Base-by-base conservation (phyloP, 2,113 vertebrate species). In the Coturnix japonica region DNA sequence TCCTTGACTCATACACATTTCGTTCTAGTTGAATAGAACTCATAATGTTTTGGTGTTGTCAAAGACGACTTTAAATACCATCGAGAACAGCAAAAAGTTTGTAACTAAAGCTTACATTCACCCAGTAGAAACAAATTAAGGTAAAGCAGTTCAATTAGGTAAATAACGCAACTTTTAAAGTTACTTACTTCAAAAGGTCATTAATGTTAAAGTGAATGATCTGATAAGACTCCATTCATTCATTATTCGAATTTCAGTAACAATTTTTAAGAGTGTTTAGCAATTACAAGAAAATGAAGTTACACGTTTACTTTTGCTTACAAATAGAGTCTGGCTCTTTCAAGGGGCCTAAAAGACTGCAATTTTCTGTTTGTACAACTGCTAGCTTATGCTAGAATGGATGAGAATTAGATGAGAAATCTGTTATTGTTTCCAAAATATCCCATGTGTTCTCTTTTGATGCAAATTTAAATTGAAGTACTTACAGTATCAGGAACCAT, bases 1-100 rank as follows among this genome's bases (percentile, higher is more conserved):
- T 79, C 63, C 43, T 81, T 82, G 47, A 88, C 95, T 96, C 96
- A 95, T 94, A 95, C 93, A 88, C 73, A 93, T 86, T 96, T 96
- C 26, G 33, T 94, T 91, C 79, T 15, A 94, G 72, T n/a, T 95
- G 84, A 91, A 81, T 35, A 46, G 81, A 92, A 71, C 13, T 94
- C 86, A 54, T 7, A 25, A 64, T 63, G 81, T 76, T 92, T 77
- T 90, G 17, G 28, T 65, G 6, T 61, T 71, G 70, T 57, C 75
- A 72, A 95, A 97, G 92, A 92, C 53, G 46, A 89, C 31, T 89
- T 91, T 95, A 94, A 80, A 83, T 64, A 6, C 6, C 73, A 64
- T 4, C 20, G 74, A 94, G 79, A 94, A 90, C 64, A 28, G 8
- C 18, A 60, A 95, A 94, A 96, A 75, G n/a, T 59, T 73, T 76